phyloP scores from a whole-genome alignment of 2,888 invertebrate species.

The Drosophila heteroneura region DNA sequence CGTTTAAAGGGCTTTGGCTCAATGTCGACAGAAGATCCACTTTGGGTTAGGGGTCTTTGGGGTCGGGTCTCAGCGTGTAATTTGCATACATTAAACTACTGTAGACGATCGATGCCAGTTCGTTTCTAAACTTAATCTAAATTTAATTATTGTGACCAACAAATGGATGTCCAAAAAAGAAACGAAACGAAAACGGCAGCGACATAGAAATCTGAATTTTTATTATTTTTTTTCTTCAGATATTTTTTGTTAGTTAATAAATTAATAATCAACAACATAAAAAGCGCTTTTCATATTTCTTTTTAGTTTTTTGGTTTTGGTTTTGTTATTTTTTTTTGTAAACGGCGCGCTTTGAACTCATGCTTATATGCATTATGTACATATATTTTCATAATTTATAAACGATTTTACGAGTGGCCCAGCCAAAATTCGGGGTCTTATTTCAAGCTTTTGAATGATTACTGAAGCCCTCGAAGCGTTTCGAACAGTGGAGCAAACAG shows the following conservation, averaged over 20 bases:
- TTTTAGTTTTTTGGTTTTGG: conserved; percentile 11
- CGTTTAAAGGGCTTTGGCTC: conserved; percentile 75
- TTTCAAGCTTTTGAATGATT: conserved; percentile 71
- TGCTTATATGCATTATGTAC: conserved; percentile 74
- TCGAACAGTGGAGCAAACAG: conserved; percentile 17
- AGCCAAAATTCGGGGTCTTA: conserved; percentile 62
- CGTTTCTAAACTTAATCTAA: conserved; percentile 76
- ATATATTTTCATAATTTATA: conserved; percentile 81
- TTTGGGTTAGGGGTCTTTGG: conserved; percentile 18
- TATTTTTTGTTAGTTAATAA: conserved; percentile 65
- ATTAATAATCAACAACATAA: conserved; percentile 77
- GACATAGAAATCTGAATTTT: conserved; percentile 64
- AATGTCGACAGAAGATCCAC: conserved; percentile 67
- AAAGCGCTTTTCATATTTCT: conserved; percentile 77
- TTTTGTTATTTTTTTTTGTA: conserved; percentile 13
- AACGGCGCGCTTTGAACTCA: conserved; percentile 76
- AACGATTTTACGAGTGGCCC: conserved; percentile 65
- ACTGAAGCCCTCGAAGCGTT: conserved; percentile 59
- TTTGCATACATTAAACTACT: conserved; percentile 81
- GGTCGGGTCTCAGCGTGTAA: conserved; percentile 63
- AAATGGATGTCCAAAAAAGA: conserved; percentile 57
- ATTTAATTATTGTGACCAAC: conserved; percentile 80
- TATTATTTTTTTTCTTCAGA: conserved; percentile 40
- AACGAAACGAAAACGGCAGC: conserved; percentile 39
- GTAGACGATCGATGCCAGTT: conserved; percentile 57